Base-by-base conservation (phyloP, 2,888 invertebrate species). In the Pyralis farinalis region DNA sequence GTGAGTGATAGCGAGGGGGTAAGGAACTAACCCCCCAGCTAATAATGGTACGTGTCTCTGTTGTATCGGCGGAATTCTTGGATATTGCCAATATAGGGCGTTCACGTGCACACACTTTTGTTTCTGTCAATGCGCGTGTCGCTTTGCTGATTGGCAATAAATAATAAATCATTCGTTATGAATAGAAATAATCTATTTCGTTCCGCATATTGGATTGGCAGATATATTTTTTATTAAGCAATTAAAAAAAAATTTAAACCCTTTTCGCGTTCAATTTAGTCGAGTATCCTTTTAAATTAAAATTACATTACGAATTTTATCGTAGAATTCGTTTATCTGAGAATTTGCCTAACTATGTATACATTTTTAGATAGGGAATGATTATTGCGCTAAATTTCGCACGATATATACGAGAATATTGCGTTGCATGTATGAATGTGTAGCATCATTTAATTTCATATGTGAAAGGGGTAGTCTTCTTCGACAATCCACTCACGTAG, bases 1-100 rank as follows among this genome's bases (percentile, higher is more conserved):
- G 85, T 88, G 87, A 86, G 81, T 83, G 86, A 86, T 86, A 85
- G 80, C 81, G 67, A 74, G 80, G 84, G 85, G 76, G 80, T 63
- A 65, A 65, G 72, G 71, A 71, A 71, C 74, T 75, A n/a, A 70
- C 76, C 78, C 78, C 84, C 79, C 63, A 74, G 83, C 87, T 86
- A 88, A 87, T 87, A 88, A 87, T 73, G 71, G 65, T 80, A 79
- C 80, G 75, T 78, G 76, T 78, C 75, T 66, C 65, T 68, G 73
- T 84, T 81, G 84, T 86, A 83, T 83, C 73, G 78, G 69, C 55
- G 70, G 76, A 76, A 77, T 79, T 81, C 86, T 82, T 82, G 79
- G 81, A 83, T 86, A 87, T 87, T 86, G 84, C 75, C 85, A 86
- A 86, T 88, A 84, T 76, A 69, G 69, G 65, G 68, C 70, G 79